Base-by-base conservation (phyloP, 2,113 vertebrate species). In the Bubalus kerabau region DNA sequence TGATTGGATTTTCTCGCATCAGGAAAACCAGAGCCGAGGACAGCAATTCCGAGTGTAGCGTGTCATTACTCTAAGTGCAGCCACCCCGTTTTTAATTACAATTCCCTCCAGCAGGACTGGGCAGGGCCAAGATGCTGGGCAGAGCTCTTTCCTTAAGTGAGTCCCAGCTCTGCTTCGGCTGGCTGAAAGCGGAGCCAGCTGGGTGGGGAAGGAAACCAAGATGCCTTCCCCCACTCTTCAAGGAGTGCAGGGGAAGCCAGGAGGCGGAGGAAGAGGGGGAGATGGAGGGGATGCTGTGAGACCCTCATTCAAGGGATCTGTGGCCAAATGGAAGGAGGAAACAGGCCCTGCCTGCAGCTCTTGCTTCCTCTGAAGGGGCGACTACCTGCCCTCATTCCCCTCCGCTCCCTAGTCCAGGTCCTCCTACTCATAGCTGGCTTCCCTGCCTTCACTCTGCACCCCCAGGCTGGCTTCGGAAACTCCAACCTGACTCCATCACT, bases 21-120 rank as follows among this genome's bases (percentile, higher is more conserved):
- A 28, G 32, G 91, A 85, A 84, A 74, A 14, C 23, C 59, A 23
- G 85, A 15, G 59, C 48, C n/a, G 1, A 26, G 26, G 71, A 90
- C 48, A 7, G 83, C 48, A 46, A 14, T 78, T 32, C 60, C 0
- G 43, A 67, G 50, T 0, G 28, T 14, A 8, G 52, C 6, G 1
- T 50, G 43, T 19, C 36, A 36, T 28, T 52, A 24, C 50, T 24
- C 19, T 16, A 16, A 46, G 87, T 9, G 82, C 76, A 16, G 82
- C 50, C 0, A 5, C 83, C 90, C 30, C 0, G 7, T 23, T 32
- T 86, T 93, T 96, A 78, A 67, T 23, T 36, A 56, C 15, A 24
- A 24, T 46, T 88, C 86, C 96, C 71, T 62, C 6, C 89, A 57
- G 89, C n/a, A 32, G 91, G 64, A 59, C 60, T 7, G 2, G 76